Percentiles rank a stretch among this genome's conserved stretches.
These are phyloP conservation scores for Cheilinus undulatus DNA, from an alignment of 2,113 vertebrate genomes.

Conservation along the genomic window DNA sequence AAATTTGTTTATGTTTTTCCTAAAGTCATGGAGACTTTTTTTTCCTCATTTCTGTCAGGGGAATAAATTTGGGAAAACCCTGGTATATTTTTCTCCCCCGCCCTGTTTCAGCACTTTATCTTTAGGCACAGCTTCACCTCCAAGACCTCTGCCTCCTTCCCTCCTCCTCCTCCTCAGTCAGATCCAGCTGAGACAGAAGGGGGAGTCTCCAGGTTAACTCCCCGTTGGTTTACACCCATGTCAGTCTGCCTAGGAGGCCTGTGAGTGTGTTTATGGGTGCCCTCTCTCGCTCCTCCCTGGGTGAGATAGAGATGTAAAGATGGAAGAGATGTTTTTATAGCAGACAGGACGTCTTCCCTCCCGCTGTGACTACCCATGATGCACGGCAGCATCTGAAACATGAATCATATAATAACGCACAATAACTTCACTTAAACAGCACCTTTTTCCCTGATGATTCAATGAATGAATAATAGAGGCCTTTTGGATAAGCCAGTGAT, in stretches of 20 bases:
- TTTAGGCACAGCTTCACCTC: slow-evolving; percentile 63
- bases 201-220: slow-evolving; percentile 43
- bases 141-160: slow-evolving; percentile 29
- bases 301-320: not conserved
- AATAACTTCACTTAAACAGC: too few relatives aligned
- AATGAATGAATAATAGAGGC: too few relatives aligned
- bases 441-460: too few relatives aligned
- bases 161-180: slow-evolving; percentile 15
- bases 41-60: not conserved
- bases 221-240: slow-evolving; percentile 26
- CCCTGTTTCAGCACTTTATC: slow-evolving; percentile 36
- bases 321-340: not conserved
- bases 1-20: too few relatives aligned
- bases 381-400: too few relatives aligned
- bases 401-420: too few relatives aligned
- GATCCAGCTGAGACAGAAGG: slow-evolving; percentile 30
- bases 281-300: not conserved
- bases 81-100: not conserved
- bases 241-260: slow-evolving; percentile 54
- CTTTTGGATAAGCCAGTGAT: too few relatives aligned
- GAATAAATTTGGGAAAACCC: slow-evolving; percentile 25
- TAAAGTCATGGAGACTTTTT: too few relatives aligned
- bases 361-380: not conserved
- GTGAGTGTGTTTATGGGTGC: slow-evolving; percentile 1
- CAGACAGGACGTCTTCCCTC: not conserved